These are phyloP conservation scores for Coregonus ussuriensis DNA, from an alignment of 2,797 vertebrate genomes.

Conservation along the genomic window DNA sequence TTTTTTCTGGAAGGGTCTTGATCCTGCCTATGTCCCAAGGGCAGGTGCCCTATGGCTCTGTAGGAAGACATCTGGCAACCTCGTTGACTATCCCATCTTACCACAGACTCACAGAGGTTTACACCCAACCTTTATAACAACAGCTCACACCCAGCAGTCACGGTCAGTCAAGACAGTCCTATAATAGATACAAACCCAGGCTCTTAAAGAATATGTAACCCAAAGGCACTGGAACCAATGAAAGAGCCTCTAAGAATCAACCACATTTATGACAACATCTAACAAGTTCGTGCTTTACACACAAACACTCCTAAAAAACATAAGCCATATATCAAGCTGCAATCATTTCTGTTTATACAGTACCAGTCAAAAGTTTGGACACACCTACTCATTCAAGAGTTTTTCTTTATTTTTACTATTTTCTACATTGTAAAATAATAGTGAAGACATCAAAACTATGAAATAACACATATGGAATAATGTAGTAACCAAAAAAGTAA, in stretches of 20 bases:
- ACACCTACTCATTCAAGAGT: too few relatives aligned
- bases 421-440: too few relatives aligned
- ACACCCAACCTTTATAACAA: neutral
- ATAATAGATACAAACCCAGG: conserved; percentile 10
- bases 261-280: conserved; percentile 17
- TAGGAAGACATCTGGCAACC: neutral
- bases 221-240: conserved; percentile 20
- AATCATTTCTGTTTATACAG: conserved; percentile 27
- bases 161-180: neutral
- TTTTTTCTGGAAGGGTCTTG: too few relatives aligned
- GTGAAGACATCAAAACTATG: too few relatives aligned
- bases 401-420: too few relatives aligned
- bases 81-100: neutral
- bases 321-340: conserved; percentile 22
- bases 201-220: conserved; percentile 32
- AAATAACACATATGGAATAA: too few relatives aligned
- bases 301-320: conserved; percentile 22
- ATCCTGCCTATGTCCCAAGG: neutral
- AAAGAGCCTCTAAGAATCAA: conserved; percentile 15
- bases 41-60: neutral
- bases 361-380: too few relatives aligned
- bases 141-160: neutral
- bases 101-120: neutral
- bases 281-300: conserved; percentile 14
- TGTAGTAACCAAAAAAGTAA: too few relatives aligned